A percentile compares a stretch with the other conserved stretches of the same genome.
phyloP scores from a whole-genome alignment of 2,113 vertebrate species.

The Haemorhous mexicanus region DNA sequence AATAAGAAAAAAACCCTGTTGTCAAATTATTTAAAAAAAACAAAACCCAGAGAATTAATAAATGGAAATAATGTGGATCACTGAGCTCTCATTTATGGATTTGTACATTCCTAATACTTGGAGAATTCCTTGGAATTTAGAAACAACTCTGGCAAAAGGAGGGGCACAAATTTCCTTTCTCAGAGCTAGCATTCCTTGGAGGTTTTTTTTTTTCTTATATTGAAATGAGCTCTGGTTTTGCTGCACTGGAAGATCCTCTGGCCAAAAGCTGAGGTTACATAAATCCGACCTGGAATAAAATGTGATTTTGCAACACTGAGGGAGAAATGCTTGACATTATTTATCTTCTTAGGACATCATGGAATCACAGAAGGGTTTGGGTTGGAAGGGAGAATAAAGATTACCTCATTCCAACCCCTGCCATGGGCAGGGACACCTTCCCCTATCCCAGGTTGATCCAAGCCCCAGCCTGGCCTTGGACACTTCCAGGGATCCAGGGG shows the following conservation, averaged over 20 bases:
- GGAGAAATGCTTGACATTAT: background rate
- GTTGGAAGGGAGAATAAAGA: background rate
- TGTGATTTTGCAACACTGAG: background rate
- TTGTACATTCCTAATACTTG: background rate
- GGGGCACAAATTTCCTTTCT: background rate
- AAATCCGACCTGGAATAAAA: background rate
- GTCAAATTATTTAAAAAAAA: background rate
- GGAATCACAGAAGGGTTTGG: background rate
- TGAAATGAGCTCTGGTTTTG: background rate
- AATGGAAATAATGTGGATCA: background rate
- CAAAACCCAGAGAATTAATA: background rate
- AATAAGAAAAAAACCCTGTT: background rate
- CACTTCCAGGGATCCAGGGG: background rate
- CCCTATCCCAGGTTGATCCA: rapidly evolving
- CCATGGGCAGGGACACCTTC: background rate
- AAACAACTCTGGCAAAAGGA: background rate
- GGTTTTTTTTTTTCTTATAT: background rate
- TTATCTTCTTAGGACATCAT: background rate
- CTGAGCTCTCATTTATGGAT: background rate
- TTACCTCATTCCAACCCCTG: rapidly evolving
- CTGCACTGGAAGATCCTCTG: background rate
- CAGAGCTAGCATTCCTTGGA: background rate
- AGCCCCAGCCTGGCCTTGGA: background rate
- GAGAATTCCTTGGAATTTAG: background rate
- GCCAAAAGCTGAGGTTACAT: background rate